Base-by-base conservation (phyloP, 2,888 invertebrate genomes). In the Pristionchus maxplancki region DNA sequence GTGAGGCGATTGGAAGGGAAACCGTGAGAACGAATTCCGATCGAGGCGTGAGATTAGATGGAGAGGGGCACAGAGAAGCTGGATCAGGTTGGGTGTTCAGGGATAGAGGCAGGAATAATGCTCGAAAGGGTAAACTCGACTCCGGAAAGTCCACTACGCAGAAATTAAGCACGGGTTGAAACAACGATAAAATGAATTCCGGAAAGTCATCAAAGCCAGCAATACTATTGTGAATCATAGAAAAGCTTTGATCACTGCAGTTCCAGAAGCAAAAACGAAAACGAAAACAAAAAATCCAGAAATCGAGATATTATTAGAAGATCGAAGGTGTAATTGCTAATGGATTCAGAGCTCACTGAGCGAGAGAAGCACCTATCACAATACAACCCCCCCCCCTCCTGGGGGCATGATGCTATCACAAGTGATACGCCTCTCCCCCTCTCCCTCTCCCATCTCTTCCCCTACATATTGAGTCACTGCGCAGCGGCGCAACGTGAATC, bases 21-120 rank as follows among this genome's bases (percentile, higher is more conserved):
- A 78, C 78, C 78, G 78, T 78, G 78, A 78, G 78, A 78, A 78
- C 78, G 20, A 78, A 78, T 78, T 44, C 78, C 78, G 78, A 78
- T 78, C 44, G 24, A 9, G 44, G 28, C 1, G n/a, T 0, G 44
- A 78, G 78, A 78, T 78, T 15, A 78, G 78, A 78, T 48, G 78
- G 44, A 48, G 28, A 20, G 67, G n/a, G 9, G 34, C 9, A n/a
- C 6, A 24, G 24, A 24, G 58, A 58, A 24, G 24, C 58, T 58
- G 58, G 24, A 58, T 58, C 58, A 24, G 1, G 24, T 58, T 58
- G 24, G 6, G 24, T 24, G 58, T 24, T 20, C 1, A 24, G 58
- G 58, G 24, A 58, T 58, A 20, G 58, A 17, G 17, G 53, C 53
- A 53, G 11, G 44, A 44, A 11, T 44, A 11, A 44, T 44, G 44